These are phyloP conservation scores for Ramphastos sulfuratus DNA, from an alignment of 2,113 vertebrate species.

Conservation along the genomic window DNA sequence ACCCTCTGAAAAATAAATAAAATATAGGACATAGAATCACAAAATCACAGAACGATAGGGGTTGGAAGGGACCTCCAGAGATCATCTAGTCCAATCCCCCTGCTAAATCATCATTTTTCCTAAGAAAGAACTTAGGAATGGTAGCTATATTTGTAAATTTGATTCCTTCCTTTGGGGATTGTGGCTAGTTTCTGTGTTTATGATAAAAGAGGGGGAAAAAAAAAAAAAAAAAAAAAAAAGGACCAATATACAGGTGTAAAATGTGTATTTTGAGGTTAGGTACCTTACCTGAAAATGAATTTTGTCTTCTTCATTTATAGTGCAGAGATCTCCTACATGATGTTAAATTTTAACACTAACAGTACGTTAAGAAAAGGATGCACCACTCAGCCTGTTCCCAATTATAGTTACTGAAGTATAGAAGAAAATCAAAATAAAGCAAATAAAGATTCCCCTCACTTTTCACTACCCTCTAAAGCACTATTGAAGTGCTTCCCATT, in stretches of 20 bases:
- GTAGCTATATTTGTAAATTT: background rate
- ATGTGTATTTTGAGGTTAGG: background rate
- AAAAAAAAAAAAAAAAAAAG: background rate
- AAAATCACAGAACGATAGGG: too few species aligned
- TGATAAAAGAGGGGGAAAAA: background rate
- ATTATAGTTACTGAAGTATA: background rate
- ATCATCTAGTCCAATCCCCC: too few species aligned
- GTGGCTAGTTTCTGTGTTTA: background rate
- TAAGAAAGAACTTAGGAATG: background rate
- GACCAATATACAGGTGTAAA: background rate
- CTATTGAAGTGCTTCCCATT: background rate
- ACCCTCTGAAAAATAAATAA: background rate
- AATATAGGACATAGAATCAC: background rate
- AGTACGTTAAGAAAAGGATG: background rate
- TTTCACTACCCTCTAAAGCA: background rate
- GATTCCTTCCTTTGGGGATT: background rate
- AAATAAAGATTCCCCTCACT: background rate
- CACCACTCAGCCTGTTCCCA: background rate
- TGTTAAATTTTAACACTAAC: background rate
- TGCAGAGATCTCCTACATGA: background rate
- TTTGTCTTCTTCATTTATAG: background rate
- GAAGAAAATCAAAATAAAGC: background rate
- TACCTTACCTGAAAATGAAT: background rate
- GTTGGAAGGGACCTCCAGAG: too few species aligned
- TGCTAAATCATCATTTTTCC: background rate